Conservation (phyloP, 2,888 invertebrate species). For the Limnephilus lunatus region DNA sequence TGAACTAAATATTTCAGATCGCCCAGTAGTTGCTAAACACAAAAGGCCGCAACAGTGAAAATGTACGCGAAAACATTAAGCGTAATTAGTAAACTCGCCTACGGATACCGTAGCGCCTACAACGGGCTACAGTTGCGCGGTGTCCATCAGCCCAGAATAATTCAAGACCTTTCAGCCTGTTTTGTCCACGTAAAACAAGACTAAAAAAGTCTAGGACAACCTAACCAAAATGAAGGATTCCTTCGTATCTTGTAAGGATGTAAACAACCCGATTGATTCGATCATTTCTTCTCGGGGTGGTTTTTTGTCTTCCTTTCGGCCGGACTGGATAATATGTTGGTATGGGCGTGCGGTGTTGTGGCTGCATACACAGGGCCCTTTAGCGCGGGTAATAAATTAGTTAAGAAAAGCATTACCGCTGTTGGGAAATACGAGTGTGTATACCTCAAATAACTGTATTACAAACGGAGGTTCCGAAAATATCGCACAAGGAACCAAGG, state of each 20-base stretch:
- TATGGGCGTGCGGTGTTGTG: slow-evolving; percentile 38
- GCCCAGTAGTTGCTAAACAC: slow-evolving; percentile 37
- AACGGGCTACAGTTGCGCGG: neutral
- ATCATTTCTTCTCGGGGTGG: slow-evolving; percentile 24
- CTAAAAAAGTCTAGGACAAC: neutral
- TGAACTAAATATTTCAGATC: slow-evolving; percentile 9
- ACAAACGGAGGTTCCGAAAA: slow-evolving; percentile 24
- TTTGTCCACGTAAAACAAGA: neutral
- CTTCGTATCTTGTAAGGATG: neutral
- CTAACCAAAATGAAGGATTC: neutral
- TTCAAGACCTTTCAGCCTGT: slow-evolving; percentile 40
- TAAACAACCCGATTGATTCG: neutral
- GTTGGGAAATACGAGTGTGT: slow-evolving; percentile 36
- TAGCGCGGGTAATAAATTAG: slow-evolving; percentile 56
- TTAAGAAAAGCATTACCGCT: slow-evolving; percentile 55
- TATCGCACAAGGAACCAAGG: neutral
- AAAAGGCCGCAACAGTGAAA: slow-evolving; percentile 44
- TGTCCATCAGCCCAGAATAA: slow-evolving; percentile 52
- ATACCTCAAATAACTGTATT: slow-evolving; percentile 49
- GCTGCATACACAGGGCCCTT: slow-evolving; percentile 56
- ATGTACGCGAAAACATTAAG: slow-evolving; percentile 51
- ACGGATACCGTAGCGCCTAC: slow-evolving; percentile 33
- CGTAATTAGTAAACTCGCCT: slow-evolving; percentile 54
- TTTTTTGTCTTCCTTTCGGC: slow-evolving; percentile 29
- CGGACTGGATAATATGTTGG: neutral